Percentiles rank a stretch among this genome's conserved stretches.
Conservation (phyloP, 1,140 invertebrate genomes). For the Archegozetes longisetosus region DNA sequence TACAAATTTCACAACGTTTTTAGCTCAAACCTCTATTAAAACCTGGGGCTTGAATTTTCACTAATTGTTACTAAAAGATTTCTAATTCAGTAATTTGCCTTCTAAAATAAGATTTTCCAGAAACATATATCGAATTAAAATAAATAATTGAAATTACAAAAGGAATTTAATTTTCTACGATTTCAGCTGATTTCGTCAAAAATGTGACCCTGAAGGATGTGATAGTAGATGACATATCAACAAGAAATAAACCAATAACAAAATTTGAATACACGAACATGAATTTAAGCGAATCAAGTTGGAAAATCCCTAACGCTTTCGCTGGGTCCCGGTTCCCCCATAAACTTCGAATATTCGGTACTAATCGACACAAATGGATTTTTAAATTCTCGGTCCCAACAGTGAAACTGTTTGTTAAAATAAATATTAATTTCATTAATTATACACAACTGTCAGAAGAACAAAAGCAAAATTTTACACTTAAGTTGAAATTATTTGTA, state of each 20-base stretch:
- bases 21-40: no score
- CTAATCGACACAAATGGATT: slow-evolving; percentile 4
- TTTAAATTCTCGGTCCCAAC: slow-evolving; percentile 5
- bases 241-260: background rate
- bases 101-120: no score
- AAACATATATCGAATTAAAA: no score
- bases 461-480: background rate
- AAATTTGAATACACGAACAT: slow-evolving; percentile 3
- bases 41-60: no score
- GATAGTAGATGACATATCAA: slow-evolving; percentile 1
- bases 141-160: no score
- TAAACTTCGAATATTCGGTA: background rate
- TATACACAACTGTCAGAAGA: background rate
- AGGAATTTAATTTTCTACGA: no score
- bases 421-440: slow-evolving; percentile 10
- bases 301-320: slow-evolving; percentile 6
- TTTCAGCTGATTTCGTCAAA: slow-evolving; percentile 2
- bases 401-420: slow-evolving; percentile 3
- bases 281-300: background rate
- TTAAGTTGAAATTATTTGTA: background rate
- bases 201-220: background rate
- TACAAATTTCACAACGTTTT: no score
- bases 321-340: background rate
- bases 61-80: no score
- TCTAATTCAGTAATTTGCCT: no score